phyloP scores from a whole-genome alignment of 2,797 vertebrate genomes.

The Protonibea diacanthus region DNA sequence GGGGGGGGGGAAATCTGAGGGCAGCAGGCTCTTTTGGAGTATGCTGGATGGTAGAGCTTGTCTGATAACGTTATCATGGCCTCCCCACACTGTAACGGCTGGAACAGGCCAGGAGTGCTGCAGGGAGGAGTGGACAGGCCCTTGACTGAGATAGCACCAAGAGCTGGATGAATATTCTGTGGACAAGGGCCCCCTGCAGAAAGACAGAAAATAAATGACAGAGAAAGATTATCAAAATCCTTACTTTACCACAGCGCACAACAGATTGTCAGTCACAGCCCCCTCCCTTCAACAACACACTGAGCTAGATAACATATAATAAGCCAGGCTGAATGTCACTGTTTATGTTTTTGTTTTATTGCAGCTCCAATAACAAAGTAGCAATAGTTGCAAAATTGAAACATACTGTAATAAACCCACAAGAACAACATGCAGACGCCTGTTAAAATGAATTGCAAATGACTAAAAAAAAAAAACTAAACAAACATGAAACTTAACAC shows the following conservation, averaged over 20 bases:
- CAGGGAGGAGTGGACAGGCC: conserved; percentile 76
- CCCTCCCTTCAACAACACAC: conserved; percentile 47
- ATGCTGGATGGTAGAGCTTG: conserved; percentile 75
- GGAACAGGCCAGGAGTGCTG: conserved; percentile 50
- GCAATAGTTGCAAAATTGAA: neutral
- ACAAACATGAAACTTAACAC: neutral
- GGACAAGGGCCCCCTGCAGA: conserved; percentile 49
- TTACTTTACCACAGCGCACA: conserved; percentile 67
- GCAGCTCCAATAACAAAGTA: conserved; percentile 2
- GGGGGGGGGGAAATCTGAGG: conserved; percentile 60
- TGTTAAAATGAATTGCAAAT: no score
- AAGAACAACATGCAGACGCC: neutral
- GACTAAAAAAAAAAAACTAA: no score
- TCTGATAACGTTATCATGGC: conserved; percentile 92
- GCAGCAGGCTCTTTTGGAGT: conserved; percentile 59
- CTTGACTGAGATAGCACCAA: conserved; percentile 85
- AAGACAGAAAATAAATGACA: conserved; percentile 17
- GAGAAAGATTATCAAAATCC: conserved; percentile 50
- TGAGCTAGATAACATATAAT: conserved; percentile 42
- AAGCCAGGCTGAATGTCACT: neutral
- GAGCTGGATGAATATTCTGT: conserved; percentile 73
- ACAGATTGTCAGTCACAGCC: conserved; percentile 81
- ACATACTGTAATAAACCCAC: neutral
- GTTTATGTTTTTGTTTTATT: conserved; percentile 10
- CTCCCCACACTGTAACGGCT: conserved; percentile 89